Evolutionary conservation across 2,113 vertebrate species (phyloP).

Genomic region (Oncorhynchus clarkii): DNA sequence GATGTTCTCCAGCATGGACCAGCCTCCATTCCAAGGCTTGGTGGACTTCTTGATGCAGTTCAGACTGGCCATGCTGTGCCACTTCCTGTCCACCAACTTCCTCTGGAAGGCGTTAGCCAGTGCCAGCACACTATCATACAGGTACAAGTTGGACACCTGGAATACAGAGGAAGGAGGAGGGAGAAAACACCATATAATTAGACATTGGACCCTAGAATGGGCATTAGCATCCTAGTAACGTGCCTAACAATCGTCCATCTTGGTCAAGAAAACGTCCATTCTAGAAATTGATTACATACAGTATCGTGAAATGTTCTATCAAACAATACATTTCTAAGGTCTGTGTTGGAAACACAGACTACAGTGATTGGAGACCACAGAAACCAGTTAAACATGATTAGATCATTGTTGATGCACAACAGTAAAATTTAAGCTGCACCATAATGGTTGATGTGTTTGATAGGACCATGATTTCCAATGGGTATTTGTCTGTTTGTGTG

Average conservation of each 20-base stretch:
- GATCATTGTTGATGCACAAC: no score
- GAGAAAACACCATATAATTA: not conserved
- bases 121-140: conserved; percentile 98
- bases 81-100: conserved; percentile 98
- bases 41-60: conserved; percentile 98
- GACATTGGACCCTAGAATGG: not conserved
- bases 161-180: not conserved
- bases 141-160: conserved; percentile 96
- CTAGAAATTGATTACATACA: no score
- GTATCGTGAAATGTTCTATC: no score
- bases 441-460: no score
- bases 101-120: conserved; percentile 97
- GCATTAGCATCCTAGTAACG: not conserved
- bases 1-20: conserved; percentile 97
- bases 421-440: no score
- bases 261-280: no score
- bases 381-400: not conserved
- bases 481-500: not conserved
- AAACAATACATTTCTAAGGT: no score
- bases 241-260: not conserved
- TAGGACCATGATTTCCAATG: not conserved
- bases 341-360: no score
- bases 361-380: not conserved
- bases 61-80: conserved; percentile 99
- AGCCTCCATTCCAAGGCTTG: conserved; percentile 97